A percentile compares a stretch with the other conserved stretches of the same genome.
Conservation (phyloP, 1,140 invertebrate species). For the Drosophila tristis region DNA sequence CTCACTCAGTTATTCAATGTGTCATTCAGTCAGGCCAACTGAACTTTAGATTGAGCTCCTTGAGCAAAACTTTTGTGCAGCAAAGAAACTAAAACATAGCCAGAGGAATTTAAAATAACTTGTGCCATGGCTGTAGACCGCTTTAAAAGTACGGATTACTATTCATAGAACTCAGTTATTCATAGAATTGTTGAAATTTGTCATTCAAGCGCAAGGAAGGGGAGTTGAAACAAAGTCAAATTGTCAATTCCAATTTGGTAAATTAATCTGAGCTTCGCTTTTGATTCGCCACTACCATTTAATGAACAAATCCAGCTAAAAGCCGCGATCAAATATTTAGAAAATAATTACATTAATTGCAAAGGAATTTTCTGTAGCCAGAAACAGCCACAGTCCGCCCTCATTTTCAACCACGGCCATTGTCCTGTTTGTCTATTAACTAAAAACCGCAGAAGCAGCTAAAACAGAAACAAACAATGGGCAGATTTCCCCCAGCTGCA, state of each 20-base stretch:
- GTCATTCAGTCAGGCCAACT: slow-evolving; percentile 26
- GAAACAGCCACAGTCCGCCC: background rate
- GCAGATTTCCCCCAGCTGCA: no score
- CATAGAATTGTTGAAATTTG: slow-evolving; percentile 49
- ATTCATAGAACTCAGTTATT: slow-evolving; percentile 38
- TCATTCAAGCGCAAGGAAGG: no score
- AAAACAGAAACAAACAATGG: background rate
- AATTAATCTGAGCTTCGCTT: background rate
- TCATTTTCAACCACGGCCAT: slow-evolving; percentile 5
- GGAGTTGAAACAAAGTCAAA: no score
- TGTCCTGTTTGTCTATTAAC: slow-evolving; percentile 32
- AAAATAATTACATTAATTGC: slow-evolving; percentile 34
- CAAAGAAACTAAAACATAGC: slow-evolving; percentile 19
- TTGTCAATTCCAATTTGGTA: no score
- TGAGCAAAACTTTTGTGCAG: slow-evolving; percentile 21
- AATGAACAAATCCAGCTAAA: slow-evolving; percentile 28
- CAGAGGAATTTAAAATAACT: slow-evolving; percentile 28
- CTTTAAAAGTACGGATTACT: slow-evolving; percentile 40
- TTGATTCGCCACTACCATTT: background rate
- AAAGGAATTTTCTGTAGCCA: slow-evolving; percentile 3
- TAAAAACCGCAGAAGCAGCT: slow-evolving; percentile 20
- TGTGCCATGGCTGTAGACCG: background rate
- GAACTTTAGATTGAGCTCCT: slow-evolving; percentile 53
- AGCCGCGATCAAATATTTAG: background rate
- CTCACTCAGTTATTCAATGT: slow-evolving; percentile 39